Base-by-base conservation (phyloP, 2,797 vertebrate species). In the Staurois parvus region DNA sequence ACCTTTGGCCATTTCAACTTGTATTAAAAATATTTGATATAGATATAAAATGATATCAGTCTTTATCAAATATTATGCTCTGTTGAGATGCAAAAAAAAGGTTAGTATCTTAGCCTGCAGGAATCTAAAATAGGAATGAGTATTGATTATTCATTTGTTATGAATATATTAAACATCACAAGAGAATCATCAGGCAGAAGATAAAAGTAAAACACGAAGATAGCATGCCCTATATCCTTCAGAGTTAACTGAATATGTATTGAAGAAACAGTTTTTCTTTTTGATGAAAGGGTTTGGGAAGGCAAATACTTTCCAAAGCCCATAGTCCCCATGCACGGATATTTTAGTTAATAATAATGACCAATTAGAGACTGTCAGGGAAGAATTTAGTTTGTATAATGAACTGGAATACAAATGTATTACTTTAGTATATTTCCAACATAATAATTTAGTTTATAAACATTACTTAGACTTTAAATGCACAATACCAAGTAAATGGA, bases 121-220 rank as follows among this genome's bases (percentile, higher is more conserved):
- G 19, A 68, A 48, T 48, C 12, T 24, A 68, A 79, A 40, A 79
- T 29, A 42, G n/a, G 8, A 42, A 79, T n/a, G 45, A 79, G 3
- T 48, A 69, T n/a, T n/a, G 21, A 79, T 79, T 32, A 69, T 45
- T 26, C 28, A 68, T 32, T 32, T 69, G 29, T 69, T 7, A 30
- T 26, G 77, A 48, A 69, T 79, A 68, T 15, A 84, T 72, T 79
- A 84, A 48, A 72, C 28, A 48, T 72, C 30, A 42, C 75, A 64
- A 37, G 48, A 64, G 21, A 72, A 62, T 15, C 12, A 45, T 73
- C n/a, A 67, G 24, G 37, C 26, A 73, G 70, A 21, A 73, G 67
- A 84, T 84, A 32, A 74, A 79, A 78, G 34, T 67, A 79, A 34
- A 32, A 30, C 30, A 5, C 21, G 11, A 67, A 10, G 32, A 64